These are phyloP conservation scores for Scaptomyza parva DNA, from an alignment of 2,888 invertebrate genomes.

Conservation along the genomic window DNA sequence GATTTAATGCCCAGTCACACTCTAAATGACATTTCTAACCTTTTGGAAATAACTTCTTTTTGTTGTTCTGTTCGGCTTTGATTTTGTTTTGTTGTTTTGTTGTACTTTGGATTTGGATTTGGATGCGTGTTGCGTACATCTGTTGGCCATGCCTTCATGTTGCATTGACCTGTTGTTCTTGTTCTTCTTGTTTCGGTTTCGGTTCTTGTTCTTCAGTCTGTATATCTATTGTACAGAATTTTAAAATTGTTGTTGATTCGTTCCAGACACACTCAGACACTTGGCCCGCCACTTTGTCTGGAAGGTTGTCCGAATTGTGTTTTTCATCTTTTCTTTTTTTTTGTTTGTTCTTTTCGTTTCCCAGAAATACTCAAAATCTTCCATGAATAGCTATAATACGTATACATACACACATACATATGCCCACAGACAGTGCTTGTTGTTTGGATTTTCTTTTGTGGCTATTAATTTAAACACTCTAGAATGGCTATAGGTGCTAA, in stretches of 20 bases:
- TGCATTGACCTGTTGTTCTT: conserved; percentile 48
- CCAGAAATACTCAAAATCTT: conserved; percentile 59
- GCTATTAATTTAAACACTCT: conserved; percentile 23
- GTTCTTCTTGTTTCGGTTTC: background rate
- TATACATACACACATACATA: conserved; percentile 19
- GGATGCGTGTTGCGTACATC: conserved; percentile 70
- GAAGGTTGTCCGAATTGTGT: conserved; percentile 46
- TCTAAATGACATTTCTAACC: conserved; percentile 73
- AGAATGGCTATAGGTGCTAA: conserved; percentile 56
- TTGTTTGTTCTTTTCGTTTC: conserved; percentile 26
- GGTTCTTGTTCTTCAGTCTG: conserved; percentile 22
- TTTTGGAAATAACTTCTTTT: conserved; percentile 45
- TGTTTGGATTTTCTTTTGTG: conserved; percentile 11
- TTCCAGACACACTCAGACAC: conserved; percentile 55
- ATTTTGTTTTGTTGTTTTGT: background rate
- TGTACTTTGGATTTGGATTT: no score
- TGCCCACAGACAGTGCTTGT: background rate
- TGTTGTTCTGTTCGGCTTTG: conserved; percentile 3
- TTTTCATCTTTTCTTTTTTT: conserved; percentile 19
- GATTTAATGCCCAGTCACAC: conserved; percentile 77
- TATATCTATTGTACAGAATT: conserved; percentile 58
- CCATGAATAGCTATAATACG: conserved; percentile 49
- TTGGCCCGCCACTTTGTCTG: conserved; percentile 67
- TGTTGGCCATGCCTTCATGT: conserved; percentile 57
- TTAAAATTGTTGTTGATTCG: conserved; percentile 59